phyloP scores from a whole-genome alignment of 37 sponge, comb jelly and placozoan genomes.

The Bolinopsis microptera region DNA sequence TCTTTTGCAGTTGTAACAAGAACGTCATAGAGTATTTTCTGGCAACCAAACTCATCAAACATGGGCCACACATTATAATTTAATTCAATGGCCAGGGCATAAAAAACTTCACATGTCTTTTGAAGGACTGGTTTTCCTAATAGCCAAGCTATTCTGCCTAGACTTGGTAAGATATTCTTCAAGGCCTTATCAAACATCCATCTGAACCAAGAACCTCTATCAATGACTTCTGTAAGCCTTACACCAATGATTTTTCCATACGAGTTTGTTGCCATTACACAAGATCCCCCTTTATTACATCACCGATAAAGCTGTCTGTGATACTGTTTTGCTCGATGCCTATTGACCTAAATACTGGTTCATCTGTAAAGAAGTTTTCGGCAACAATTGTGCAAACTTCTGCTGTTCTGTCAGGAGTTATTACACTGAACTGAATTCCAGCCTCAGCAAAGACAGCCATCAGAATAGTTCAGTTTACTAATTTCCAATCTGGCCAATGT shows the following conservation, averaged over 20 bases:
- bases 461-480: no score
- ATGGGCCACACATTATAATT: not conserved
- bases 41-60: not conserved
- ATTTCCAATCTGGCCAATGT: no score
- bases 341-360: not conserved
- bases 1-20: not conserved
- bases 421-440: not conserved
- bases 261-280: conserved; percentile 50
- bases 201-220: not conserved
- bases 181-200: not conserved
- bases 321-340: not conserved
- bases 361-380: conserved; percentile 26
- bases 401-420: not conserved
- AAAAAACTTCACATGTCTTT: not conserved
- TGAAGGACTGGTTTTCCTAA: not conserved
- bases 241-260: conserved; percentile 26
- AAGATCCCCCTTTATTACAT: not conserved
- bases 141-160: not conserved
- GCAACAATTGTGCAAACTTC: not conserved
- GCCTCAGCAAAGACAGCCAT: not conserved
- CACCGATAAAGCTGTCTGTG: not conserved
- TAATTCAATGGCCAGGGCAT: not conserved
- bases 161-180: not conserved
- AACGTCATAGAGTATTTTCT: not conserved
- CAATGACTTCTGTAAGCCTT: not conserved